Base-by-base conservation (phyloP, 1,140 invertebrate genomes). In the Plectrocnemia conspersa region DNA sequence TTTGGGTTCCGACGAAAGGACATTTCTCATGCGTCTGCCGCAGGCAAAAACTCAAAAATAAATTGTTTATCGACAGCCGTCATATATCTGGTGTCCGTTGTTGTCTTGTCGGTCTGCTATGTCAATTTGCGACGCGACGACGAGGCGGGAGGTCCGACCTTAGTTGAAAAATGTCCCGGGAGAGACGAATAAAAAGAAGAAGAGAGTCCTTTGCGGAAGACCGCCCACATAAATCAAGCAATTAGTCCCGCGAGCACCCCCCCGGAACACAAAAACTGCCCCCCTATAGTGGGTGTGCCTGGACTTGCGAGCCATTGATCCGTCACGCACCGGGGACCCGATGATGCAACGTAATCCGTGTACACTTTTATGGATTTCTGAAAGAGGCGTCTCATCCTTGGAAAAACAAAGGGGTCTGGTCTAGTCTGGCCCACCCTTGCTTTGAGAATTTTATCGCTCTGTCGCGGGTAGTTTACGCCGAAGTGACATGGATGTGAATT, bases 161-260 rank as follows among this genome's bases (percentile, higher is more conserved):
- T 21, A 33, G 13, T 10, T 42, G 46, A 41, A 36, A 36, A 5
- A 54, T 54, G 29, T 3, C 23, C 35, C 23, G 13, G n/a, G 3
- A 25, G 11, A 44, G 44, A 18, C 13, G 41, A 16, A 33, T 16
- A 11, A 9, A 21, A 46, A 47, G 45, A 47, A 19, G 33, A 38
- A 21, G 36, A 54, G 46, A 21, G 44, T 33, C 27, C 10, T 45
- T 16, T 21, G 33, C 45, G 41, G 10, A 48, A 29, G 36, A 21
- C 25, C 48, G 24, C 19, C 6, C n/a, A 33, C 42, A 58, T 58
- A 58, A 58, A 58, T 58, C 48, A 58, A 27, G 24, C 56, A 52
- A 52, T 53, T 58, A 58, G 56, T 58, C 44, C 45, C 47, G 36
- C 45, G 24, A 44, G 36, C 36, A 21, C 40, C 32, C 7, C 15